Base-by-base conservation (phyloP, 2,113 vertebrate genomes). In the Mus musculus region DNA sequence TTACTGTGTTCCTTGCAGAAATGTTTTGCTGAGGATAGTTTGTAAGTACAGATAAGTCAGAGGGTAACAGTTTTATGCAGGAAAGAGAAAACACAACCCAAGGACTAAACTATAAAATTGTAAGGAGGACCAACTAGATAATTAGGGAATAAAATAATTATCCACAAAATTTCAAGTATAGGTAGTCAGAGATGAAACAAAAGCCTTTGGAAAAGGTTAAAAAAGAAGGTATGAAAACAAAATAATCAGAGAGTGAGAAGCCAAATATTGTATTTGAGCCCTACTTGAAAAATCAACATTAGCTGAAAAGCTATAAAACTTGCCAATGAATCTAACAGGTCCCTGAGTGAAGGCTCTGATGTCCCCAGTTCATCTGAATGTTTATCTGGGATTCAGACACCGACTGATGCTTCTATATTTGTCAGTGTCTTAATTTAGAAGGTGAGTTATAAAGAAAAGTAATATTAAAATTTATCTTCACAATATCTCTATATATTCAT, bases 401-500 rank as follows among this genome's bases (percentile, higher is more conserved):
- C 52, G 97, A 93, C 56, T 13, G 24, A 63, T 93, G 39, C 12
- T 65, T 94, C 88, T 13, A 81, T 93, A 69, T 76, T 89, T 88
- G 49, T 82, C 88, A 42, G 0, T 76, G 16, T 88, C 7, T 91
- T 49, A 54, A 22, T 56, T 89, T 80, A 61, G 22, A 73, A 72
- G 80, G 10, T 95, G 49, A n/a, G 28, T 61, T 69, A 86, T 89
- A 94, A 76, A 85, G 11, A 84, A 46, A 81, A 61, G 24, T 92
- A 88, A 77, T 80, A 54, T 89, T 69, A 69, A 93, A 81, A 91
- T 95, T 91, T 91, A 73, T 91, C 85, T 88, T 49, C 49, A 61
- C 61, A 20, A 89, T 36, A 89, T 28, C 80, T 95, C 39, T 56
- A 86, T 93, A 94, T 93, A 5, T 94, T 78, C 88, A 9, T 76